These are phyloP conservation scores for Drosophila quadrilineata DNA, from an alignment of 1,140 invertebrate genomes.

Conservation along the genomic window DNA sequence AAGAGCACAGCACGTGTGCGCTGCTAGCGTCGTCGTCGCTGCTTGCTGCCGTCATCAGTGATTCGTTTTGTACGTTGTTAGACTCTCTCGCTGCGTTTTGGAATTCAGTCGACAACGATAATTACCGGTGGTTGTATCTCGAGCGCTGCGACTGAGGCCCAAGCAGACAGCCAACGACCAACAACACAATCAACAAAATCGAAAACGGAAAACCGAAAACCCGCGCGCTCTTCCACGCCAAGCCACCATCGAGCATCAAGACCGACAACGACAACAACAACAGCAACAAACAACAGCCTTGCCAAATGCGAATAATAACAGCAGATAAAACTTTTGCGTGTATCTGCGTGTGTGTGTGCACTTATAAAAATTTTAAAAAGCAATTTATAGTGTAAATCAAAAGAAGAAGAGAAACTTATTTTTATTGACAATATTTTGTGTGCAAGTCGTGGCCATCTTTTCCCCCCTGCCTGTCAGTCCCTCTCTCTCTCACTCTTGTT, in stretches of 20 bases:
- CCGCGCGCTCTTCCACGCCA: slow-evolving; percentile 1
- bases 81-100: slow-evolving; percentile 80
- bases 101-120: slow-evolving; percentile 81
- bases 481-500: too few relatives aligned
- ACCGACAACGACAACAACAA: not conserved
- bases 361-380: too few relatives aligned
- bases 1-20: slow-evolving; percentile 41
- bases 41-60: slow-evolving; percentile 50
- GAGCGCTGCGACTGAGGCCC: slow-evolving; percentile 65
- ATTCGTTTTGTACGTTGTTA: slow-evolving; percentile 78
- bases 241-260: slow-evolving; percentile 1
- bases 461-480: too few relatives aligned
- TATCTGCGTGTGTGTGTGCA: too few relatives aligned
- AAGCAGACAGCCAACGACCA: too few relatives aligned
- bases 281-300: slow-evolving; percentile 12
- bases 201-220: slow-evolving; percentile 16
- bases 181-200: slow-evolving; percentile 27
- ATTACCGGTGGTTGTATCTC: slow-evolving; percentile 81
- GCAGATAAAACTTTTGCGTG: slow-evolving; percentile 9
- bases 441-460: too few relatives aligned
- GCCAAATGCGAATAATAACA: slow-evolving; percentile 4
- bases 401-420: too few relatives aligned
- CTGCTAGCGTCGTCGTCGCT: slow-evolving; percentile 36
- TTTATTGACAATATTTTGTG: slow-evolving; percentile 30
- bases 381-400: too few relatives aligned